phyloP scores from a whole-genome alignment of 1,140 invertebrate genomes.

The Aphelinus certus region DNA sequence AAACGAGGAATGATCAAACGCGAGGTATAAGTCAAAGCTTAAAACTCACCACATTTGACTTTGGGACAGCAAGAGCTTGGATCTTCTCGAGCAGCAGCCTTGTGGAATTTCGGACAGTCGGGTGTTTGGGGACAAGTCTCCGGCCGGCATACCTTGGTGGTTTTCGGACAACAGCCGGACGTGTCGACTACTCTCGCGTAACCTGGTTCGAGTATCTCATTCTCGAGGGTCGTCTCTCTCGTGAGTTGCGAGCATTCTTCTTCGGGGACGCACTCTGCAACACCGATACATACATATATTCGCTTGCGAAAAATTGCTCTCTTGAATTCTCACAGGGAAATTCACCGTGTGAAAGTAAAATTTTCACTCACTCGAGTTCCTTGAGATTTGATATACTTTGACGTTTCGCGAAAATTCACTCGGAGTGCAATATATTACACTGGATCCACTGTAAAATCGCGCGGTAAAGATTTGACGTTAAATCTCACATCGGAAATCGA shows the following conservation, averaged over 20 bases:
- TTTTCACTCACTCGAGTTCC: too few species aligned
- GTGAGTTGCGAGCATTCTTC: constrained; percentile 71
- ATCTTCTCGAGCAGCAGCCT: constrained; percentile 59
- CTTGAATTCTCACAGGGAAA: background rate
- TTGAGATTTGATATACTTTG: too few species aligned
- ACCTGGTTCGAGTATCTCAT: constrained; percentile 68
- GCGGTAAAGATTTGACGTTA: too few species aligned
- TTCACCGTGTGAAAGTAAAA: background rate
- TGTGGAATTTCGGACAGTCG: constrained; percentile 71
- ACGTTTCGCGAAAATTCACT: too few species aligned
- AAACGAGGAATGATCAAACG: background rate
- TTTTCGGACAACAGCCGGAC: constrained; percentile 76
- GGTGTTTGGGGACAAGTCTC: constrained; percentile 70
- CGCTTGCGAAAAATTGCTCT: background rate
- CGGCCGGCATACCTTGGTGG: constrained; percentile 69
- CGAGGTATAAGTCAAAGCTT: too few species aligned
- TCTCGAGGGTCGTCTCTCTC: constrained; percentile 57
- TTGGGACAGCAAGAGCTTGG: constrained; percentile 72
- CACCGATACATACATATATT: background rate
- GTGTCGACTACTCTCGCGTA: constrained; percentile 68
- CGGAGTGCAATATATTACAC: too few species aligned
- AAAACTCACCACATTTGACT: constrained; percentile 71
- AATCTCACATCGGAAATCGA: too few species aligned
- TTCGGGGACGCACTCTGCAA: constrained; percentile 73
- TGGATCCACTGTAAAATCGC: too few species aligned